Evolutionary conservation across 2,797 vertebrate genomes (phyloP).

Genomic region (Coregonus sp.): DNA sequence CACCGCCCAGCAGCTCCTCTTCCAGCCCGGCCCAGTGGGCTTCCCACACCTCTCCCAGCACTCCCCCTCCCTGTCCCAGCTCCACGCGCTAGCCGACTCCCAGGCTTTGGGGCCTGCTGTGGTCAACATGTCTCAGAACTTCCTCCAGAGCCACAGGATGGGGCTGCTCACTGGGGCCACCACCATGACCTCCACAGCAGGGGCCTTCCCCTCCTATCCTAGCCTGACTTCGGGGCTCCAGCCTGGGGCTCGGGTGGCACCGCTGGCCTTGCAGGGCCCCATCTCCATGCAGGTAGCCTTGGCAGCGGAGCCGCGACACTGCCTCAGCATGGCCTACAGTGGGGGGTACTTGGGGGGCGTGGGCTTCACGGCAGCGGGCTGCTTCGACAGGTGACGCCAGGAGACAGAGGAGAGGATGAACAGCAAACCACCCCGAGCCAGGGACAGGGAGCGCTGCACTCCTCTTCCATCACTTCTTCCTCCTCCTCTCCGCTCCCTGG

Average conservation of each 20-base stretch:
- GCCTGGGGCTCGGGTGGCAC: slow-evolving; percentile 56
- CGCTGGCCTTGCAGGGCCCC: slow-evolving; percentile 73
- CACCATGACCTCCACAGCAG: slow-evolving; percentile 49
- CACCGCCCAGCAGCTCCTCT: slow-evolving; percentile 80
- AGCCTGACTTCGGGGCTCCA: slow-evolving; percentile 67
- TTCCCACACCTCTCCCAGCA: slow-evolving; percentile 72
- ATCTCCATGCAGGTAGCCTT: slow-evolving; percentile 82
- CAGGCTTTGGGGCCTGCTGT: slow-evolving; percentile 81
- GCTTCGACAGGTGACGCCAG: slow-evolving; percentile 86
- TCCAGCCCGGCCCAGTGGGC: slow-evolving; percentile 70
- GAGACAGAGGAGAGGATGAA: slow-evolving; percentile 66
- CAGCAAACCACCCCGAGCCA: slow-evolving; percentile 24
- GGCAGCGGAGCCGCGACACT: slow-evolving; percentile 77
- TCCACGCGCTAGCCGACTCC: slow-evolving; percentile 78
- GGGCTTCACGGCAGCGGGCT: slow-evolving; percentile 71
- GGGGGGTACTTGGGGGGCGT: slow-evolving; percentile 73
- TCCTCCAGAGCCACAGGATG: slow-evolving; percentile 79
- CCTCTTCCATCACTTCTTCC: slow-evolving; percentile 50
- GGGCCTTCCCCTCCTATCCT: slow-evolving; percentile 68
- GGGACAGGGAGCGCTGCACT: slow-evolving; percentile 41
- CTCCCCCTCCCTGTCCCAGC: slow-evolving; percentile 68
- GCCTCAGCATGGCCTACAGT: slow-evolving; percentile 76
- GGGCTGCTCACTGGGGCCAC: slow-evolving; percentile 64
- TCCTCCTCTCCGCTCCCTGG: slow-evolving; percentile 55
- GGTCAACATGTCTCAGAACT: slow-evolving; percentile 80